Conservation (phyloP, 2,888 invertebrate species). For the Morpho achilles region DNA sequence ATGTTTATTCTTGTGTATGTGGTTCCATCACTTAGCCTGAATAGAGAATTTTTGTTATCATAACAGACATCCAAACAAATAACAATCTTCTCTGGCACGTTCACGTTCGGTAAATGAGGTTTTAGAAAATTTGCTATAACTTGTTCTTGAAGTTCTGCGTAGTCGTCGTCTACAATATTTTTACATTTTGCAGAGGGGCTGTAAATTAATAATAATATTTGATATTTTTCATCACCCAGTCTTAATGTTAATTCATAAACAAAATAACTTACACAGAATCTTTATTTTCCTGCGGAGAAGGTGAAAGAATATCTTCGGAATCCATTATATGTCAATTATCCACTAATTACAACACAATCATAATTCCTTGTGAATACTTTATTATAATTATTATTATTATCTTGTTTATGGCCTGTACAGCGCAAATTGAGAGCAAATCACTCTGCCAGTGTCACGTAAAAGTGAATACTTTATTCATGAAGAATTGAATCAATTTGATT, state of each 20-base stretch:
- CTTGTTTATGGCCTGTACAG: too few relatives aligned
- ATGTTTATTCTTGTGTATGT: constrained; percentile 79
- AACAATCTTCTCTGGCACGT: constrained; percentile 81
- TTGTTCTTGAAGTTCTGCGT: constrained; percentile 50
- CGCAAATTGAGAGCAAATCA: too few relatives aligned
- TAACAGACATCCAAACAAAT: constrained; percentile 81
- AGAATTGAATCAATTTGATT: too few relatives aligned
- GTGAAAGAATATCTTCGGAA: constrained; percentile 40
- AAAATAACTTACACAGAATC: constrained; percentile 18
- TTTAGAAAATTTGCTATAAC: constrained; percentile 65
- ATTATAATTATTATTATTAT: too few relatives aligned
- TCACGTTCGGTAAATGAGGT: constrained; percentile 68
- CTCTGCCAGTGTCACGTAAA: too few relatives aligned
- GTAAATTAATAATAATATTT: constrained; percentile 16
- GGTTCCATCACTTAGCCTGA: constrained; percentile 71
- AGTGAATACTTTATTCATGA: too few relatives aligned
- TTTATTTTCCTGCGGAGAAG: constrained; percentile 31
- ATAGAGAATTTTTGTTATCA: constrained; percentile 77
- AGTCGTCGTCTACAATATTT: constrained; percentile 32
- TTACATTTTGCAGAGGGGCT: constrained; percentile 22
- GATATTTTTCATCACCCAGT: not conserved
- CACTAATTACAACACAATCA: too few relatives aligned
- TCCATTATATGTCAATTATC: constrained; percentile 13
- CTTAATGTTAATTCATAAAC: not conserved
- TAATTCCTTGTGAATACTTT: too few relatives aligned